Percentiles rank a stretch among this genome's conserved stretches.
phyloP scores from a whole-genome alignment of 2,888 invertebrate genomes.

The Lasioglossum zephyrum region DNA sequence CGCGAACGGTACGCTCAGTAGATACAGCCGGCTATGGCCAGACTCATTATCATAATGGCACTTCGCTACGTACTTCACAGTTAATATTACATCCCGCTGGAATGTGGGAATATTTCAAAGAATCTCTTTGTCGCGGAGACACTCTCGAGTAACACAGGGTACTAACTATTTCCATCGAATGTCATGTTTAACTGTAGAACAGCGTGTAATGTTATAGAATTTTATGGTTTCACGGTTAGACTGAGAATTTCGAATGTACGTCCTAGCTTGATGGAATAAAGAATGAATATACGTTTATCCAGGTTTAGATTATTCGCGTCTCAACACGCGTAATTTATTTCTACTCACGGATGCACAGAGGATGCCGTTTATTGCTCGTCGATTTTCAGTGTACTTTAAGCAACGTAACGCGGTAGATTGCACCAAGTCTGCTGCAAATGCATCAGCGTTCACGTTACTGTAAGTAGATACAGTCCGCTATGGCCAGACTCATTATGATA shows the following conservation, averaged over 20 bases:
- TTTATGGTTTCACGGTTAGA: background rate
- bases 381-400: background rate
- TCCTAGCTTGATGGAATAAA: background rate
- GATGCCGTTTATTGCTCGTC: background rate
- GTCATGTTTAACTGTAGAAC: background rate
- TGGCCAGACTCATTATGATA: slow-evolving; percentile 1
- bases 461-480: background rate
- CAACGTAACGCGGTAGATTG: background rate
- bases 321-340: background rate
- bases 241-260: background rate
- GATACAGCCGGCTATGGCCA: background rate
- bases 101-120: background rate
- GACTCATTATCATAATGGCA: background rate
- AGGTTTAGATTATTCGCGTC: background rate
- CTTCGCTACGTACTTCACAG: background rate
- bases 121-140: background rate
- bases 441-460: background rate
- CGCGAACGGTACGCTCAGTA: background rate
- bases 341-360: background rate
- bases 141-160: background rate
- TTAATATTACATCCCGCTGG: background rate
- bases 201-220: background rate
- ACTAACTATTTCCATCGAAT: background rate
- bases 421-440: background rate
- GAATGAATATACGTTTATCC: background rate